Conservation (phyloP, 2,797 vertebrate genomes). For the Manis javanica region DNA sequence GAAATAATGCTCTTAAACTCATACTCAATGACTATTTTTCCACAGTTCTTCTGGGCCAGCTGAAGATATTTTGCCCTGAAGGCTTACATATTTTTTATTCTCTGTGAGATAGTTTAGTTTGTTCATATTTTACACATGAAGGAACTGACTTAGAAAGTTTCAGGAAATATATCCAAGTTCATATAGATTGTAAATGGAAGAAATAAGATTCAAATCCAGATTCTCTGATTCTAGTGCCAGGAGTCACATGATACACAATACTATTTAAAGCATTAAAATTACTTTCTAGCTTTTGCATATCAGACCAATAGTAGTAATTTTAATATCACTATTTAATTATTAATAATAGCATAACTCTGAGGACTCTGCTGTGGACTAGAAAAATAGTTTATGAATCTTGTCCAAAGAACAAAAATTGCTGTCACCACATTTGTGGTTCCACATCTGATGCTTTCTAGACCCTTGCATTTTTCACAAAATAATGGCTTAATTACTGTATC, state of each 20-base stretch:
- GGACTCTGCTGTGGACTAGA: neutral
- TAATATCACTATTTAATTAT: neutral
- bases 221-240: neutral
- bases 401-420: neutral
- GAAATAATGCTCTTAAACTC: neutral
- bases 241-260: neutral
- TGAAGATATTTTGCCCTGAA: neutral
- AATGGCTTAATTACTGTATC: neutral
- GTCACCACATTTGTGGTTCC: neutral
- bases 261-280: neutral
- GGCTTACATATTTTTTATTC: neutral
- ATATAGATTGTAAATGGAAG: neutral
- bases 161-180: neutral
- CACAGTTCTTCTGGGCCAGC: neutral
- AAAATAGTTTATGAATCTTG: neutral
- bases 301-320: neutral
- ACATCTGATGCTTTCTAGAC: neutral
- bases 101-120: neutral
- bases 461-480: neutral
- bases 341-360: neutral
- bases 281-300: neutral
- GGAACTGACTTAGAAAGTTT: neutral
- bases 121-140: neutral
- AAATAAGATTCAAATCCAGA: neutral
- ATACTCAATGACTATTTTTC: neutral